Base-by-base conservation (phyloP, 1,140 invertebrate genomes). In the Acromyrmex charruanus region DNA sequence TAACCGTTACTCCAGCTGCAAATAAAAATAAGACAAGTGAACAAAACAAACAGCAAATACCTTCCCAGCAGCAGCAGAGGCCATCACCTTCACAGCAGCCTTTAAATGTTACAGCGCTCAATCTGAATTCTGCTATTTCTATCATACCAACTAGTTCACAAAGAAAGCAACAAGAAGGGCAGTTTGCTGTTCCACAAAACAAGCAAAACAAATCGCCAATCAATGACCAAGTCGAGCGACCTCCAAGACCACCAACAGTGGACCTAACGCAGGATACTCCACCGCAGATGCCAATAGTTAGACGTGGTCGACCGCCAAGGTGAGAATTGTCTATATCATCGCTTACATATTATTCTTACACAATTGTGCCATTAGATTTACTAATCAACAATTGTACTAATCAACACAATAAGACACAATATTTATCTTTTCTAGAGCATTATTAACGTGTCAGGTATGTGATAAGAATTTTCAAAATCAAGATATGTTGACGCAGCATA, bases 61-160 rank as follows among this genome's bases (percentile, higher is more conserved):
- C 92, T 66, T 69, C 87, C 10, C 92, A 92, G 75, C 92, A 90
- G 58, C 88, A 87, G 87, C 89, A 92, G 77, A 88, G 82, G 68
- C 85, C 88, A 74, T 80, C 92, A 58, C 77, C 90, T 75, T 84
- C 92, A 71, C 88, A 91, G 74, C 90, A 80, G 61, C 84, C 93
- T 58, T 92, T 94, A 28, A 93, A 94, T 91, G 94, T 95, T 77
- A 92, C 94, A 87, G 94, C 96, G 16, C 92, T 97, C n/a, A 97
- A 97, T 93, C 94, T 98, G 0, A 97, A 97, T 79, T 97, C 97
- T 12, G 97, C 97, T 35, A 97, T 98, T 65, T 97, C 97, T 87
- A 97, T 98, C 72, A 96, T 97, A 87, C 96, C 96, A n/a, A 94
- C 96, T 58, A 95, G 91, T 86, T 90, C 92, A 5, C 95, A 95